Base-by-base conservation (phyloP, 1,140 invertebrate genomes). In the Heliothis subflexa region DNA sequence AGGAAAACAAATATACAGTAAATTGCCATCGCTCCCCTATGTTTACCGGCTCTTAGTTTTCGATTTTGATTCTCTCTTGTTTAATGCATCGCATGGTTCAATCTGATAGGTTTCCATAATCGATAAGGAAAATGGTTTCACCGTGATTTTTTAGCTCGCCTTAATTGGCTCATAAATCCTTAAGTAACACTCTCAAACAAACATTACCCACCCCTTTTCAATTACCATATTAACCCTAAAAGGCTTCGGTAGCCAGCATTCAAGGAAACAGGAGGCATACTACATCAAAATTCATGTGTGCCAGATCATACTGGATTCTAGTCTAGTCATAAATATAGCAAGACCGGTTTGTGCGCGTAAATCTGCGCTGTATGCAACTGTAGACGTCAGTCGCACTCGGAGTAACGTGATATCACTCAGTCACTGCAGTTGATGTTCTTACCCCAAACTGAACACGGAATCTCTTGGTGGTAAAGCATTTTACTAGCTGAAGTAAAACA, bases 1-100 rank as follows among this genome's bases (percentile, higher is more conserved):
- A 33, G 14, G 40, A 14, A 40, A 64, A 64, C 61, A 45, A 64
- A 64, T 64, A 64, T 47, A 64, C 61, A 47, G 61, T 47, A 45
- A 45, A 64, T 40, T 64, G 40, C 61, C 14, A 64, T 45, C n/a
- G 57, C 33, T 61, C 28, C 25, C 57, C 57, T 45, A 33, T 64
- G 61, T 47, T 45, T 64, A 16, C 61, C 14, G 13, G 40, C 61
- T 45, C 16, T 45, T 64, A 61, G 21, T 10, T 55, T 61, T 28
- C 57, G 25, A 25, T 61, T 61, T 52, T n/a, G 50, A n/a, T n/a
- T 52, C 14, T 16, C n/a, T 0, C 50, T n/a, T 7, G 1, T 52
- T 52, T 14, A 52, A n/a, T 52, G 50, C 50, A n/a, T 52, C 3
- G 50, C 3, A 1, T 0, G 50, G 16, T 16, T 52, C n/a, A 7